Base-by-base conservation (phyloP, 2,113 vertebrate species). In the Oceanites oceanicus region DNA sequence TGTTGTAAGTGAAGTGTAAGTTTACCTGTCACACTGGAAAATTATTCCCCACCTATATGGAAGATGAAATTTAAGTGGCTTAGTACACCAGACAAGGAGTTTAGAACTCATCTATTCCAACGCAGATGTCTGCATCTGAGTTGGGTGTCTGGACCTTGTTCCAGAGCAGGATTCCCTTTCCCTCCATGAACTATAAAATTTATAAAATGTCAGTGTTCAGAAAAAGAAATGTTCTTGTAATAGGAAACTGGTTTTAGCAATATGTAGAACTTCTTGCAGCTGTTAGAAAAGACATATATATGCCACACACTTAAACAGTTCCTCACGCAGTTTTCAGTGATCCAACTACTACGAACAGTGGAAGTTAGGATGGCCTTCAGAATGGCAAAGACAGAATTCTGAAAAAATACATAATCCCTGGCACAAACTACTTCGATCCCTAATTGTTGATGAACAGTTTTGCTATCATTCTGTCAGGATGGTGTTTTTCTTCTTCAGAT, bases 311-410 rank as follows among this genome's bases (percentile, higher is more conserved):
- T 56, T 38, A 62, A 89, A 44, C 3, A 80, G 76, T 47, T 65
- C 21, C 34, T 73, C 1, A 53, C 17, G 72, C 9, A 87, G 26
- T 67, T 83, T 73, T 80, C 9, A 72, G 12, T 27, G 18, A 45
- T 45, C 52, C 1, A 25, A 70, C 49, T 22, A 47, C n/a, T 40
- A 26, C 0, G 0, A 80, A 40, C 3, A 62, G 16, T 15, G 52
- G 40, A 81, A 86, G 26, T 62, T 38, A 76, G 85, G 40, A 59
- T 5, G 16, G 25, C 18, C 82, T 88, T 95, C 72, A 92, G 15
- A 53, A 91, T 20, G n/a, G 18, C 25, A 75, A 75, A 75, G 27
- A 16, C 15, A 76, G 49, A 94, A 30, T 70, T 83, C 56, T 19
- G 36, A 80, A 17, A 62, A 72, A 93, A 90, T n/a, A 52, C 8